Evolutionary conservation across 2,888 invertebrate species (phyloP), one percentile per base, ranked within the genome.

Genomic region (Drosophila histrio): DNA sequence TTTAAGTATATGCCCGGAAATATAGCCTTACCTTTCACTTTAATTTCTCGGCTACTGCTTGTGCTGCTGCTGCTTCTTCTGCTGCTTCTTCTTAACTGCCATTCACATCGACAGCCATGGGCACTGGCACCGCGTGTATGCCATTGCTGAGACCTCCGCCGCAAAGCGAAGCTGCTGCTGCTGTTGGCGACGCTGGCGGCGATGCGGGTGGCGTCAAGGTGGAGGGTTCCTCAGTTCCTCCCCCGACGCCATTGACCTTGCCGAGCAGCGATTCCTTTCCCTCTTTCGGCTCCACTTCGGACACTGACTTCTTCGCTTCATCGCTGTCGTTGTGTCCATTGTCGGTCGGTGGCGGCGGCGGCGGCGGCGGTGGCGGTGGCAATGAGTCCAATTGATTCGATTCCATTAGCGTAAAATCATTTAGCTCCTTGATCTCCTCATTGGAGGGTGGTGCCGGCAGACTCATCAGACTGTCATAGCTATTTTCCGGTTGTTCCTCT

Each of bases 371-470:
- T 41, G 92, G 92, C 59, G 92, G 92, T 44, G 91, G 91, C 54
- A 91, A 82, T 17, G 91, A 91, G 64, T 92, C 92, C 80, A 91
- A 73, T 72, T 91, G 91, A 69, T 85, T 90, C 50, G 85, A 86
- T 43, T 91, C 91, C 60, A 89, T 75, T 49, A 88, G 76, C 50
- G 87, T 82, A 44, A 88, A 88, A 52, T 91, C 91, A 64, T 88
- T 89, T 69, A 91, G 77, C 79, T 91, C 87, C 43, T 90, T 91
- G 44, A 91, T 91, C 77, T 91, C 91, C 57, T 91, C 91, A 15
- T 79, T 90, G 50, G 91, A 88, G 57, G 92, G 92, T 57, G 92
- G 92, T 56, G 90, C 92, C 24, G 92, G 92, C 46, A 92, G 78
- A 64, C 91, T 91, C 69, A 91, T 89, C 64, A 92, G 83, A 72